Base-by-base conservation (phyloP, 2,888 invertebrate genomes). In the Isotomurus palustris region DNA sequence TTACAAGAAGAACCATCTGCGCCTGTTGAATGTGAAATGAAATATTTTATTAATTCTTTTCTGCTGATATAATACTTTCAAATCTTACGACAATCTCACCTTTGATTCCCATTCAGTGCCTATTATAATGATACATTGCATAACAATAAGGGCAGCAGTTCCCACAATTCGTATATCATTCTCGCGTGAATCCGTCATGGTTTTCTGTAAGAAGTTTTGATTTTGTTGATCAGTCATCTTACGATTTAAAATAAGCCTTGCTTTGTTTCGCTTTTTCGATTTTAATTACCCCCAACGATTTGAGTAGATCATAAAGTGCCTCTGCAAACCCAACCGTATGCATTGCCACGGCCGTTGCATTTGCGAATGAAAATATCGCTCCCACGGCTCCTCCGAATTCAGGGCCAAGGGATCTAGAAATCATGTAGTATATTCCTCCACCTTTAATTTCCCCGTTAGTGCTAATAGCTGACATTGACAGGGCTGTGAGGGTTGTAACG, bases 81-180 rank as follows among this genome's bases (percentile, higher is more conserved):
- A n/a, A n/a, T n/a, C n/a, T n/a, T n/a, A n/a, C n/a, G n/a, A n/a
- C n/a, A n/a, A n/a, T n/a, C n/a, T n/a, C n/a, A 81, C 87, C 78
- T 94, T 93, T 1, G 93, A 89, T 78, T 96, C 97, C 91, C 95
- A 97, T 74, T 93, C 93, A 85, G 95, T 89, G 40, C 96, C 96
- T 58, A 96, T 86, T 58, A 95, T 86, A 41, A 70, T 69, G 50
- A 70, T 69, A 19, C 58, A 47, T 47, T 68, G 67, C 70, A 69
- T 68, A 27, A 64, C 70, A 50, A 70, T 67, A n/a, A 70, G 58
- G 22, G 70, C 70, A 47, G 68, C 68, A 76, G 68, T 70, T 0
- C 94, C 94, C 32, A 94, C 83, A 50, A 95, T 84, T 67, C 94
- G 82, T 5, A 88, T 85, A 73, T 94, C 93, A 72, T 90, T 86